A percentile compares a stretch with the other conserved stretches of the same genome.
phyloP scores from a whole-genome alignment of 2,888 invertebrate genomes.

The Leucoptera coffeella region DNA sequence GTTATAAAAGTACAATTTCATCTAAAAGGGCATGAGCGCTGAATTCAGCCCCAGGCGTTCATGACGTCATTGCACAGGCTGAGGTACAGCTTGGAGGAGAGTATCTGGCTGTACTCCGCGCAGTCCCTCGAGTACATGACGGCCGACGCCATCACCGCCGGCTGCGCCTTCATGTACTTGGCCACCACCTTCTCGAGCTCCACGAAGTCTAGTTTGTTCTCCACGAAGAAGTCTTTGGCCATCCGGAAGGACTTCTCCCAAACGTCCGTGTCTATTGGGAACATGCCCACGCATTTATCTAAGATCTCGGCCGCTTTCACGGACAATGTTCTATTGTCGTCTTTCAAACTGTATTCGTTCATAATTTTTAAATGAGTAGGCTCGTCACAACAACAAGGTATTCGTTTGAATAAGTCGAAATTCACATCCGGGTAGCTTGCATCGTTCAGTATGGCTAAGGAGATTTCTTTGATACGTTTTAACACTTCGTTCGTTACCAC shows the following conservation, averaged over 20 bases:
- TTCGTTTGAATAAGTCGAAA: slow-evolving; percentile 13
- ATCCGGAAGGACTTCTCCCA: slow-evolving; percentile 37
- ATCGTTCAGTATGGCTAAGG: slow-evolving; percentile 31
- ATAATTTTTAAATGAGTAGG: slow-evolving; percentile 15
- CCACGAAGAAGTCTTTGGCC: slow-evolving; percentile 30
- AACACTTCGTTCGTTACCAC: slow-evolving; percentile 25
- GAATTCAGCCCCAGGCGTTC: too few species aligned
- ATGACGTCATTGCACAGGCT: slow-evolving; percentile 41
- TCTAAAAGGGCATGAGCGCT: too few species aligned
- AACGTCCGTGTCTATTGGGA: slow-evolving; percentile 25
- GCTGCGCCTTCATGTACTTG: slow-evolving; percentile 46
- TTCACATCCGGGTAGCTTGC: slow-evolving; percentile 22
- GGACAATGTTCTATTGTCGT: slow-evolving; percentile 14
- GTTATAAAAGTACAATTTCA: too few species aligned
- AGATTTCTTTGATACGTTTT: slow-evolving; percentile 33
- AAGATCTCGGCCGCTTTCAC: slow-evolving; percentile 23
- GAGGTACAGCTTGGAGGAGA: slow-evolving; percentile 37
- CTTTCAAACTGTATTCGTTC: slow-evolving; percentile 8
- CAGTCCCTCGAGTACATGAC: slow-evolving; percentile 42
- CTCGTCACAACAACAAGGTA: slow-evolving; percentile 37
- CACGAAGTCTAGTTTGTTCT: slow-evolving; percentile 28
- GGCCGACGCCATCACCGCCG: slow-evolving; percentile 36
- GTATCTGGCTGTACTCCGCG: slow-evolving; percentile 31
- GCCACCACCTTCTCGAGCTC: slow-evolving; percentile 49
- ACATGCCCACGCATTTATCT: slow-evolving; percentile 31